Base-by-base conservation (phyloP, 2,113 vertebrate genomes). In the Rhadina sibilatrix region DNA sequence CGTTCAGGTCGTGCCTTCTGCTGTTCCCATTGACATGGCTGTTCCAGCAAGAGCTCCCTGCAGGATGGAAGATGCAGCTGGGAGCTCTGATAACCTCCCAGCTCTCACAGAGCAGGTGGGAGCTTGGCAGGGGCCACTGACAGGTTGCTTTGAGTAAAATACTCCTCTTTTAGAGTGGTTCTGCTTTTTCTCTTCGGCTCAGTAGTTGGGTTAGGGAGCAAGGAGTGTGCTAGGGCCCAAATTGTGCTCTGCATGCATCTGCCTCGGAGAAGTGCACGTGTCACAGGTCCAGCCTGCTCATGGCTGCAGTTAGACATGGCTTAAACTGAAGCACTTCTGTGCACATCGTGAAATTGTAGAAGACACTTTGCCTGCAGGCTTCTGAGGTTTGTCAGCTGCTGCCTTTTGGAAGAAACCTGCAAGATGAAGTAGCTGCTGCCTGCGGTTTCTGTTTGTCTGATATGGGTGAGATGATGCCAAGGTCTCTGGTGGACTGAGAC, bases 81-180 rank as follows among this genome's bases (percentile, higher is more conserved):
- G 78, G 60, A 81, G 75, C 78, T 81, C 31, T 3, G 76, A 88
- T 93, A 85, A 91, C 49, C 56, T 83, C 33, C 9, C 3, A n/a
- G 87, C 81, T 89, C 59, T 85, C 4, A 0, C 47, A 56, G 89
- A 91, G 89, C 83, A 90, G 90, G 91, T 95, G 84, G 71, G 63
- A 95, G 50, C 71, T 88, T 25, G 70, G 87, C 64, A 90, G 44
- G 50, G 83, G 66, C 68, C 71, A 24, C 70, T 59, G 82, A 85
- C 81, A 79, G 50, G 71, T 91, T 86, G 60, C 64, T 90, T 47
- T 86, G 46, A 92, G 64, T 47, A 75, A 86, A 81, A 79, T 95
- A 59, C 56, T 88, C 78, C 56, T 88, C 28, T 2, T 68, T 59
- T 37, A 28, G 47, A 77, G 44, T 11, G 8, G 24, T 70, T 83